Conservation (phyloP, 2,797 vertebrate species). For the Gephyroberyx darwinii region DNA sequence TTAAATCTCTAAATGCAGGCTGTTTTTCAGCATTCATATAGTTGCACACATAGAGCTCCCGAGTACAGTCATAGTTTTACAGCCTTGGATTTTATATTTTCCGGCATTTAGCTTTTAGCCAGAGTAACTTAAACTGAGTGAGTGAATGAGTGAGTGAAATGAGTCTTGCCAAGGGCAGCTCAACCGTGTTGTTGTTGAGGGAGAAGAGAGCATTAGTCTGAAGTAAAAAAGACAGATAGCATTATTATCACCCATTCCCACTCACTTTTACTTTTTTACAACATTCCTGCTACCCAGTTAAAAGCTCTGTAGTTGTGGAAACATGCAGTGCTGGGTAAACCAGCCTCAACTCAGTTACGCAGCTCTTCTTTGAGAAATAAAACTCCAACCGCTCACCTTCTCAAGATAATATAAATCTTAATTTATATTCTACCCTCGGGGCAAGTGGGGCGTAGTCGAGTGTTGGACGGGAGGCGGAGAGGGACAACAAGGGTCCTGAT, state of each 20-base stretch:
- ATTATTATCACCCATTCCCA: background rate
- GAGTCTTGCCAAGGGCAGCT: background rate
- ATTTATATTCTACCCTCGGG: too few species aligned
- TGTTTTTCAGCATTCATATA: slow-evolving; percentile 24
- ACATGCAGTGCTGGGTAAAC: background rate
- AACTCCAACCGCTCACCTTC: background rate
- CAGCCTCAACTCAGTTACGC: background rate
- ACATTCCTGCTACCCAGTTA: background rate
- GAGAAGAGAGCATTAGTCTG: background rate
- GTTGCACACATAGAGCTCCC: slow-evolving; percentile 27
- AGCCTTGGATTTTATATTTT: slow-evolving; percentile 29
- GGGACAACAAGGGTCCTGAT: background rate
- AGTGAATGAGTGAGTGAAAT: slow-evolving; percentile 15
- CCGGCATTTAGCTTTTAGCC: slow-evolving; percentile 9
- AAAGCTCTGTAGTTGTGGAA: background rate
- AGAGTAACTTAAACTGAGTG: slow-evolving; percentile 28
- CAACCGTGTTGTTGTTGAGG: background rate
- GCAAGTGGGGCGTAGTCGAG: too few species aligned
- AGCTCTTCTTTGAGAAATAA: background rate
- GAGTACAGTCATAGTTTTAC: slow-evolving; percentile 14
- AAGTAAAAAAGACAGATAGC: background rate
- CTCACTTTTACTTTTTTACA: background rate
- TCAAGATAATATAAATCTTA: background rate
- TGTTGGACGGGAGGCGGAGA: background rate
- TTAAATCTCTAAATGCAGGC: background rate